Percentiles rank a stretch among this genome's conserved stretches.
These are phyloP conservation scores for Macrobrachium rosenbergii DNA, from an alignment of 1,140 invertebrate species.

Conservation along the genomic window DNA sequence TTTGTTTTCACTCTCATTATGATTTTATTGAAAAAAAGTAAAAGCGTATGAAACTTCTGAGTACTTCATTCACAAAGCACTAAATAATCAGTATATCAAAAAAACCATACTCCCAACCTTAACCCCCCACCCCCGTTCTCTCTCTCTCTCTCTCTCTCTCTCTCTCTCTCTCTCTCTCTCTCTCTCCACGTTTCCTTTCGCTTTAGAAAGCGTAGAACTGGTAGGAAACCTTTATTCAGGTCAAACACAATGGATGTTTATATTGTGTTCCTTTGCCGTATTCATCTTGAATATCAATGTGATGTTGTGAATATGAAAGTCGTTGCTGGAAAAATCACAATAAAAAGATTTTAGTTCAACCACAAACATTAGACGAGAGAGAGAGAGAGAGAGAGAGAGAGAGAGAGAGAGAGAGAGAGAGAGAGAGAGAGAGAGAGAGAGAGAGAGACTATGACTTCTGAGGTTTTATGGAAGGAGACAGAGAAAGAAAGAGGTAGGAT, in stretches of 20 bases:
- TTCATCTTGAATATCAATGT: too few relatives aligned
- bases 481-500: neutral
- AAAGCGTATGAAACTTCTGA: too few relatives aligned
- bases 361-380: neutral
- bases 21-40: too few relatives aligned
- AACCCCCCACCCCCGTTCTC: neutral
- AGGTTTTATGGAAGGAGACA: too few relatives aligned
- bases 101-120: neutral
- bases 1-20: too few relatives aligned
- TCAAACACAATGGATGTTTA: neutral
- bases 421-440: neutral
- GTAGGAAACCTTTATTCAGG: neutral
- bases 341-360: neutral
- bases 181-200: neutral
- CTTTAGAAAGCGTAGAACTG: neutral
- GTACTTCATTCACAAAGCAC: too few relatives aligned
- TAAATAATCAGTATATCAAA: neutral
- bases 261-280: too few relatives aligned
- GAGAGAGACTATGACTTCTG: too few relatives aligned
- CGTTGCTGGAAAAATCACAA: neutral
- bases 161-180: conserved; percentile 3
- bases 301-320: too few relatives aligned
- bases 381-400: neutral
- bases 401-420: neutral
- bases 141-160: conserved; percentile 29